phyloP scores from a whole-genome alignment of 1,140 invertebrate species.

The Pseudomyrmex sp. region DNA sequence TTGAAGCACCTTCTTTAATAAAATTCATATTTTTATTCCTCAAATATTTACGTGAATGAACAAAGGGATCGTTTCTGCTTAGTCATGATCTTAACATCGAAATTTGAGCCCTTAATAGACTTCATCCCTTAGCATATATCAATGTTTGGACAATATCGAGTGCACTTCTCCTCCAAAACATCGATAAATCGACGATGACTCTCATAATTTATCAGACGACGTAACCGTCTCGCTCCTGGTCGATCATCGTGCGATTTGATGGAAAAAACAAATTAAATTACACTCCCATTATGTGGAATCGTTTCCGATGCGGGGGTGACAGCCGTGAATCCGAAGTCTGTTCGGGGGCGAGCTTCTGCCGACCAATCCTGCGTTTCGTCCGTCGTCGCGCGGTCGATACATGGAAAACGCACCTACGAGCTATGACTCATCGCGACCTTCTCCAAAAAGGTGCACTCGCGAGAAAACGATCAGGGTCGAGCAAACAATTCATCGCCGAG shows the following conservation, averaged over 20 bases:
- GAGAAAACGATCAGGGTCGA: not conserved
- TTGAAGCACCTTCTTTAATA: not conserved
- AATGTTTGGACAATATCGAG: slow-evolving; percentile 11
- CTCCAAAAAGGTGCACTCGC: slow-evolving; percentile 63
- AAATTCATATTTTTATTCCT: not conserved
- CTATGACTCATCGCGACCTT: slow-evolving; percentile 68
- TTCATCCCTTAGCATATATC: slow-evolving; percentile 17
- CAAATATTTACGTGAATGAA: slow-evolving; percentile 5
- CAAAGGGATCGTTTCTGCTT: not conserved
- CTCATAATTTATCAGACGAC: slow-evolving; percentile 21
- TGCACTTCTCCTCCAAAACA: not conserved
- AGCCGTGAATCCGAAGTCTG: slow-evolving; percentile 5
- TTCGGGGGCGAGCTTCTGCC: slow-evolving; percentile 19
- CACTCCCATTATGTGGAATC: slow-evolving; percentile 62
- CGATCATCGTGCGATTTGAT: slow-evolving; percentile 40
- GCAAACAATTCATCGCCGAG: not conserved
- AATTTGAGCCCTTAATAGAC: not conserved
- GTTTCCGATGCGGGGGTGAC: slow-evolving; percentile 36
- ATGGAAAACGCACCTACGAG: slow-evolving; percentile 59
- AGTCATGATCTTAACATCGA: not conserved
- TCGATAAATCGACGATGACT: not conserved
- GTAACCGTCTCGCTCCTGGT: not conserved
- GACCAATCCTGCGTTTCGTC: slow-evolving; percentile 57
- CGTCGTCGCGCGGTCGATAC: slow-evolving; percentile 67
- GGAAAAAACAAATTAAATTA: slow-evolving; percentile 65